These are phyloP conservation scores for Hydrotaea cyrtoneurina DNA, from an alignment of 2,888 invertebrate species.

Conservation along the genomic window DNA sequence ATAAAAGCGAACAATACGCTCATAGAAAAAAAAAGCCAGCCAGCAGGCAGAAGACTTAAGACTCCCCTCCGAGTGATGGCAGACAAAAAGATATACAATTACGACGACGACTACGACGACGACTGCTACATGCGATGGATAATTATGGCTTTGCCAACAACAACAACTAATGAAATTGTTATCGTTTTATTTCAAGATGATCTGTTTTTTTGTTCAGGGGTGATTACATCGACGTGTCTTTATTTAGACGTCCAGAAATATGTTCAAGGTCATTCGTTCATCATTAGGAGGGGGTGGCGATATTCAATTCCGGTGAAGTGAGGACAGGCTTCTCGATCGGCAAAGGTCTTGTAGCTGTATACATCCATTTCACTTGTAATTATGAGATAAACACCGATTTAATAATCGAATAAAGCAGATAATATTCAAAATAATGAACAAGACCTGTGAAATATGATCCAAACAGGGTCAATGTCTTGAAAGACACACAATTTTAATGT, in stretches of 20 bases:
- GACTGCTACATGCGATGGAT: not conserved
- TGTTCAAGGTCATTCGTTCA: not conserved
- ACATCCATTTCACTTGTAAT: too few relatives aligned
- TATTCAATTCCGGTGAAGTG: not conserved
- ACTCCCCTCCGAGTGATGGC: slow-evolving; percentile 11
- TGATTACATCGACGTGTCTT: not conserved
- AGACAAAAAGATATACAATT: slow-evolving; percentile 29
- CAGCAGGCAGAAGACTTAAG: not conserved
- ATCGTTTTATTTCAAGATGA: not conserved
- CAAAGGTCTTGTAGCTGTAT: too few relatives aligned
- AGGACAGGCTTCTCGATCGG: not conserved
- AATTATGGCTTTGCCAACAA: not conserved
- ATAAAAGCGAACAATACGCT: not conserved
- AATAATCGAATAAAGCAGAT: too few relatives aligned
- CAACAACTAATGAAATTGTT: slow-evolving; percentile 1
- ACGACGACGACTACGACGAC: not conserved
- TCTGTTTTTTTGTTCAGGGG: not conserved
- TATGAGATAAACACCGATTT: too few relatives aligned
- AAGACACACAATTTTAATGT: too few relatives aligned
- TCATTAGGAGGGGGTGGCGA: not conserved
- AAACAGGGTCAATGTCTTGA: too few relatives aligned
- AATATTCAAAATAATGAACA: too few relatives aligned
- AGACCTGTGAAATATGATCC: too few relatives aligned
- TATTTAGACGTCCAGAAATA: not conserved
- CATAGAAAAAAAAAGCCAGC: too few relatives aligned